These are phyloP conservation scores for Trachymyrmex septentrionalis DNA, from an alignment of 1,140 invertebrate genomes.

Conservation along the genomic window DNA sequence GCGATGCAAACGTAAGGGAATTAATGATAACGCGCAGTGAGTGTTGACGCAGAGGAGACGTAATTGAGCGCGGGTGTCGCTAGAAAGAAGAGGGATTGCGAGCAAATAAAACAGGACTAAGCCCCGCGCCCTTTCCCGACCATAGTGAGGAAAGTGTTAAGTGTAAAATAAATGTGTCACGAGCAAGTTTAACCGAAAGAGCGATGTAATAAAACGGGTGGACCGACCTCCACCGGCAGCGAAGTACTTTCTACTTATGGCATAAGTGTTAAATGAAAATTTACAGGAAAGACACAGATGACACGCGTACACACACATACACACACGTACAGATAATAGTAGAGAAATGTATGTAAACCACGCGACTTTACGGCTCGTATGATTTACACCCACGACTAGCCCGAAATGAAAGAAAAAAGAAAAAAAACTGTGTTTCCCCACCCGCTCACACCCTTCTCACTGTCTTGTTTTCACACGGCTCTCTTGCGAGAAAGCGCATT, in stretches of 20 bases:
- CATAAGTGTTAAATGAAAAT: conserved; percentile 71
- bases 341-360: conserved; percentile 57
- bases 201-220: conserved; percentile 57
- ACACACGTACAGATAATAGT: conserved; percentile 60
- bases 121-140: conserved; percentile 29
- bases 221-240: conserved; percentile 59
- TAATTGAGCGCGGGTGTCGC: conserved; percentile 6
- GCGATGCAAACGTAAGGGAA: conserved; percentile 21
- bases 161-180: conserved; percentile 63
- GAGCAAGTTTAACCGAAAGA: conserved; percentile 49
- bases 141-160: conserved; percentile 53
- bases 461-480: conserved; percentile 72
- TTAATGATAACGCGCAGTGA: conserved; percentile 42
- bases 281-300: conserved; percentile 29
- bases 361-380: conserved; percentile 60
- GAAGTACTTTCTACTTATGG: conserved; percentile 73
- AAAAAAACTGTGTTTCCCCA: conserved; percentile 68
- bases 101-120: conserved; percentile 37
- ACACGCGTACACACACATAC: conserved; percentile 20
- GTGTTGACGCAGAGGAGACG: neutral
- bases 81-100: neutral
- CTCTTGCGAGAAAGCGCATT: conserved; percentile 70
- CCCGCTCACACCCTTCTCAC: conserved; percentile 58
- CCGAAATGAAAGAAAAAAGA: conserved; percentile 35
- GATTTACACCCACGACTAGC: conserved; percentile 64